Evolutionary conservation across 2,797 vertebrate genomes (phyloP), one percentile per base, ranked within the genome.

Genomic region (Lycodopsis pacificus): DNA sequence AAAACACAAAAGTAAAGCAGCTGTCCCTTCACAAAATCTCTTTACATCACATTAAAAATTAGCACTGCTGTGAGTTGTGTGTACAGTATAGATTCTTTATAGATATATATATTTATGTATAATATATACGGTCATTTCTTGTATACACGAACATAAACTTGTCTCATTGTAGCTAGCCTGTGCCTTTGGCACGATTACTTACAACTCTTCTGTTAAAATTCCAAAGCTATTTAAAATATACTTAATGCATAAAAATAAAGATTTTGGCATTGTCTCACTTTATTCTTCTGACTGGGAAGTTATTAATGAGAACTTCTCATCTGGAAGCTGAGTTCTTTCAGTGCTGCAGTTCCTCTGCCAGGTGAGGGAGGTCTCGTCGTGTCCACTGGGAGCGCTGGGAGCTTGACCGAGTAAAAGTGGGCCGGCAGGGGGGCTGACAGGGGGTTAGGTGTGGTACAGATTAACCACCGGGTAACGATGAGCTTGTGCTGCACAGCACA

Each of bases 211-310:
- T 95, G 96, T 95, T 96, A 96, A 40, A 94, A 97, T 96, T 96
- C 95, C 96, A 96, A 95, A 97, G 96, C 97, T 99, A 98, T 99
- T 98, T 98, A 99, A 99, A 99, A 99, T 99, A 99, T 97, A 98
- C 96, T 97, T 97, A 97, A 97, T 97, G 97, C 98, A 99, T 99
- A 99, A 99, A 99, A 99, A 99, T 99, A 99, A 99, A 99, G 96
- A 98, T 99, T 99, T 98, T 99, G 98, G 97, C 97, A 98, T 98
- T 92, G 91, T 93, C 94, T 96, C 91, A 89, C 86, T 95, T 91
- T 92, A 62, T 89, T 94, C 92, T 94, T 90, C 94, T 81, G 88
- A 93, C 82, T 90, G 83, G 86, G 88, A 95, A 93, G 94, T 93
- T 91, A 90, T 91, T 90, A 84, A 86, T 81, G 91, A 95, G 93